These are phyloP conservation scores for Coilia nasus DNA, from an alignment of 2,797 vertebrate genomes.

Conservation along the genomic window DNA sequence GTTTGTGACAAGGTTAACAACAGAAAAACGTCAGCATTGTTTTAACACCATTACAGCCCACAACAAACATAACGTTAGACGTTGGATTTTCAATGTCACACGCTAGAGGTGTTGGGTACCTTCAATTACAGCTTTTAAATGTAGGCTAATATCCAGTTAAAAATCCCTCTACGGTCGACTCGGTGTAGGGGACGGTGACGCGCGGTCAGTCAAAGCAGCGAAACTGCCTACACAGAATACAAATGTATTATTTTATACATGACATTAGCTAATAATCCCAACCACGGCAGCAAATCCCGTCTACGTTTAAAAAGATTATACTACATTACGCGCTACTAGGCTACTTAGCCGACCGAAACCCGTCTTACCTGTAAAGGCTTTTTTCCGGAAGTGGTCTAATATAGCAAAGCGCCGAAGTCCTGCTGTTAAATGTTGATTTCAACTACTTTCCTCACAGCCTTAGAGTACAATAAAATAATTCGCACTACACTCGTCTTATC, in stretches of 20 bases:
- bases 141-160: neutral
- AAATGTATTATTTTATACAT: neutral
- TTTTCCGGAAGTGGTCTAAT: conserved; percentile 73
- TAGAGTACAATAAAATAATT: neutral
- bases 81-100: neutral
- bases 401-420: conserved; percentile 59
- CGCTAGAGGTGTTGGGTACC: neutral
- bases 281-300: neutral
- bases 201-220: neutral
- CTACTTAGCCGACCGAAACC: conserved; percentile 66
- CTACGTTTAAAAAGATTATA: neutral
- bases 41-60: neutral
- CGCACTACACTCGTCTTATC: neutral
- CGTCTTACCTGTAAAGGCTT: conserved; percentile 76
- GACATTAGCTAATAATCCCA: neutral
- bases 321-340: neutral
- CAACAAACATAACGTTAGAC: neutral
- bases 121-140: neutral
- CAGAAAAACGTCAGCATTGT: conserved; percentile 18
- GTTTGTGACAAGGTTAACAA: conserved; percentile 49
- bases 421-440: conserved; percentile 2
- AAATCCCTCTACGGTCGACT: neutral
- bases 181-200: neutral
- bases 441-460: neutral
- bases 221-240: neutral